Base-by-base conservation (phyloP, 1,140 invertebrate genomes). In the Agrilus planipennis region DNA sequence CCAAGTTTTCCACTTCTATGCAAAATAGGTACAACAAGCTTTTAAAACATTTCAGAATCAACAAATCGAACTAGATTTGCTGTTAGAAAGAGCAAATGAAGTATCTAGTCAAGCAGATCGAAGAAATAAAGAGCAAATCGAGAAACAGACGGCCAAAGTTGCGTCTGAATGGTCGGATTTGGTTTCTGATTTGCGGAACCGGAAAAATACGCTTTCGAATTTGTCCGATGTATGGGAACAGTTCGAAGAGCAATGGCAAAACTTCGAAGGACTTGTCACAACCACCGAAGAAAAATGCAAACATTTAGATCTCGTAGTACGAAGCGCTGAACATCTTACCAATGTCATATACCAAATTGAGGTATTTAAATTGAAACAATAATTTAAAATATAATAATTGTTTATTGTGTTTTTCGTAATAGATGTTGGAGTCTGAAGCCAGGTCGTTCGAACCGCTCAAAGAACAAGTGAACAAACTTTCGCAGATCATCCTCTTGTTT, bases 181-280 rank as follows among this genome's bases (percentile, higher is more conserved):
- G 2, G 71, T 88, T 16, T 70, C 71, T 4, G 67, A 76, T 53
- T 63, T 89, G 53, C 82, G 81, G 44, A 69, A 65, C 38, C 67
- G 79, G 37, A 64, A 73, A 38, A 69, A 80, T 39, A 65, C 71
- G 22, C 59, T 84, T 3, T 70, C 75, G 28, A 68, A 74, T 30
- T 59, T 85, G 37, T 79, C 81, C 1, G 71, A 75, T 42, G 75
- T 80, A 46, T 89, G 87, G 82, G 77, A 87, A 52, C 73, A 76
- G 39, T 80, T 84, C 50, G 84, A 86, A 63, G 66, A 68, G 2
- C 71, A 74, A 45, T 75, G 79, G 58, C 70, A 76, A 46, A 64
- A 65, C 31, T 76, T 73, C 57, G 80, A 77, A 53, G 74, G 66
- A 46, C 67, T 70, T 34, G 44, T 82, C 2, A 70, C 63, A 47